Base-by-base conservation (phyloP, 92 coral and sea anemone genomes). In the Palythoa grandis region DNA sequence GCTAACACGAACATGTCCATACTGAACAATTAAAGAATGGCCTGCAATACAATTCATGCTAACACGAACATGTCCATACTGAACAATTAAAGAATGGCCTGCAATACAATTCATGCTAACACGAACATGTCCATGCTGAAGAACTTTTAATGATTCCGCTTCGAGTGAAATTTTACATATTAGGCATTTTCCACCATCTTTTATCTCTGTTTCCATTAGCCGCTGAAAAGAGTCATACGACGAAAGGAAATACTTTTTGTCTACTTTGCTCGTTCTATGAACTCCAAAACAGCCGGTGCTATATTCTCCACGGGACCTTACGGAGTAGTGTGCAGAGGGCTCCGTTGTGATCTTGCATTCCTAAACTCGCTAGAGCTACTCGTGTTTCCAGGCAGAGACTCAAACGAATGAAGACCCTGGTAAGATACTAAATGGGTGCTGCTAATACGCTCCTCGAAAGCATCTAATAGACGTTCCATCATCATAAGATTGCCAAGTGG, bases 41-140 rank as follows among this genome's bases (percentile, higher is more conserved):
- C n/a, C n/a, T n/a, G n/a, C n/a, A n/a, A n/a, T n/a, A n/a, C n/a
- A n/a, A n/a, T n/a, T n/a, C n/a, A n/a, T n/a, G n/a, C n/a, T n/a
- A n/a, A n/a, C n/a, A n/a, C n/a, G n/a, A n/a, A n/a, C n/a, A n/a
- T n/a, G n/a, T n/a, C n/a, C n/a, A n/a, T n/a, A n/a, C n/a, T n/a
- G n/a, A n/a, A n/a, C n/a, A n/a, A n/a, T 24, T n/a, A 77, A 56
- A 47, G 78, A 76, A 77, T 86, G 89, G 40, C 84, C 69, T 29
- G 77, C 84, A 70, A 61, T 53, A 52, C 85, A 76, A 53, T 25
- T 25, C 23, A 86, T 47, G 52, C 77, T 86, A 9, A 77, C 61
- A 29, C 77, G 35, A 15, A 47, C 84, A 16, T 86, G 70, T 8
- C 89, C 84, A 37, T 50, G 85, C 69, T 69, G 84, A 11, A 15